Base-by-base conservation (phyloP, 1,140 invertebrate species). In the Helicorthomorpha holstii region DNA sequence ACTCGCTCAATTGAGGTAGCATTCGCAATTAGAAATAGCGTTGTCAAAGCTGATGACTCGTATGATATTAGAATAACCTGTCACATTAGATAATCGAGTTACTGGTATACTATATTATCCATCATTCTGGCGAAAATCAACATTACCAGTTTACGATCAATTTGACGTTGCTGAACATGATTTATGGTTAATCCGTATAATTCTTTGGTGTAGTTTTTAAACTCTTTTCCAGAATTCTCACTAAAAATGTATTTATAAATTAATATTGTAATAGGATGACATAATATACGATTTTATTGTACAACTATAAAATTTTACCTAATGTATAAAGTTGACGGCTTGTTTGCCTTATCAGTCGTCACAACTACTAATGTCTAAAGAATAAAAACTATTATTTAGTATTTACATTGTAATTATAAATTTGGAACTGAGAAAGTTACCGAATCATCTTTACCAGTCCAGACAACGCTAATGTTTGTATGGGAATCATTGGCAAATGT, bases 401-500 rank as follows among this genome's bases (percentile, higher is more conserved):
- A 46, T 10, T 46, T 10, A 22, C 19, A 7, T 46, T 25, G 25
- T 46, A 46, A 4, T 7, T 19, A 46, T 21, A 46, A 21, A 22
- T 22, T 12, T 19, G 19, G 25, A 7, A 46, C 4, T 21, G 44
- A 34, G 19, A 21, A 21, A 46, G 4, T 22, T 46, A 46, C 44
- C 7, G 19, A 22, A 19, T 46, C 44, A 22, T 46, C 44, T 7
- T 46, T 22, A 7, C 44, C 44, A 19, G 44, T 46, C 44, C 44
- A 46, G 4, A 22, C 4, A 22, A 46, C 7, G 4, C 4, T 10
- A 25, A 46, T 46, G 21, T 46, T 46, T 21, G 44, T 25, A 10
- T 46, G 19, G 12, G 44, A 46, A 22, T 46, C 44, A 25, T 46
- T 46, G 44, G 44, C 12, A 46, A 25, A 46, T 25, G 44, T 46